Conservation (phyloP, 2,113 vertebrate genomes). For the Thamnophis sirtalis region DNA sequence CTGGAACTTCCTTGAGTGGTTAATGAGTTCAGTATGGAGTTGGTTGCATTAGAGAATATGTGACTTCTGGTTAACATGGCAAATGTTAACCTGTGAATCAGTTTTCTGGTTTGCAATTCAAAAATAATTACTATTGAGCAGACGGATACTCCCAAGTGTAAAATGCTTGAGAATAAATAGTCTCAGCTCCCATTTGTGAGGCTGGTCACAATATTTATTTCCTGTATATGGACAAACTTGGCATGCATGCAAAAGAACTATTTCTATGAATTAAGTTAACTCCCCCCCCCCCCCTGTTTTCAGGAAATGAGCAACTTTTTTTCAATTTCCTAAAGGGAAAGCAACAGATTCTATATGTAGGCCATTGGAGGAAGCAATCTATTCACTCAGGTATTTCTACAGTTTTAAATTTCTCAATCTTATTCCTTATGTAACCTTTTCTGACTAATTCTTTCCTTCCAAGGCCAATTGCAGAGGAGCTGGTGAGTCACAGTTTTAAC, state of each 20-base stretch:
- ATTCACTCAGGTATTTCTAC: not conserved
- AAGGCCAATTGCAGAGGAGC: not conserved
- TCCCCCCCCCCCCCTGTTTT: fast-evolving
- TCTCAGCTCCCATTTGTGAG: not conserved
- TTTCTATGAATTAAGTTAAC: not conserved
- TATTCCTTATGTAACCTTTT: not conserved
- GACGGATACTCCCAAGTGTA: not conserved
- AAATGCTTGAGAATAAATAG: not conserved
- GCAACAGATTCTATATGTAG: not conserved
- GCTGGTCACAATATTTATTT: not conserved
- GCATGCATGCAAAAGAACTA: not conserved
- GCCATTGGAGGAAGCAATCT: not conserved
- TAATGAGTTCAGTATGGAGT: not conserved
- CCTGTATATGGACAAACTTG: not conserved
- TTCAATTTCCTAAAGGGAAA: not conserved
- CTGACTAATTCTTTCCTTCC: not conserved
- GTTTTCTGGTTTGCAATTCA: not conserved
- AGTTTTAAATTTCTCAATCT: not conserved
- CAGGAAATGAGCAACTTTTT: not conserved
- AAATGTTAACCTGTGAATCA: not conserved
- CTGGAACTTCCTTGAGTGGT: not conserved
- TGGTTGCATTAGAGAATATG: not conserved
- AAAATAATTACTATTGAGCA: not conserved
- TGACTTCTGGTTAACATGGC: not conserved
- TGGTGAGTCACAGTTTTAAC: not conserved